Percentiles rank a stretch among this genome's conserved stretches.
phyloP scores from a whole-genome alignment of 92 coral and sea anemone species.

The Porites cylindrica region DNA sequence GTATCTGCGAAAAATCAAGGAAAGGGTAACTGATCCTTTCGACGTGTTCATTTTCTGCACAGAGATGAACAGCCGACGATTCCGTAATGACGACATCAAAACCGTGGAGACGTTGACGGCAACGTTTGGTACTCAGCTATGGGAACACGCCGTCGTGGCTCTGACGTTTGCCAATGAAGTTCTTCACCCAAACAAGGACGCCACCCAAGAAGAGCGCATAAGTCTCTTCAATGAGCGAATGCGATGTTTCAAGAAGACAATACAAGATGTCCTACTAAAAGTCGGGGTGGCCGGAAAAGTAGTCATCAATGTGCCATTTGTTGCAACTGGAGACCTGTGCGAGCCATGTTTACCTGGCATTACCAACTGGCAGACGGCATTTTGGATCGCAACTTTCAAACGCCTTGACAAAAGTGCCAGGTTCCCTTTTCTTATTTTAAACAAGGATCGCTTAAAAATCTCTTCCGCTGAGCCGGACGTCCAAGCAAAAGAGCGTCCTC shows the following conservation, averaged over 20 bases:
- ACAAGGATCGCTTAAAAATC: constrained; percentile 16
- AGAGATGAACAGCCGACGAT: constrained; percentile 32
- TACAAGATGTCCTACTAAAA: constrained; percentile 1
- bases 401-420: constrained; percentile 20
- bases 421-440: constrained; percentile 30
- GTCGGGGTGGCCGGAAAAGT: constrained; percentile 13
- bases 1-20: constrained; percentile 28
- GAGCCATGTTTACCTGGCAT: constrained; percentile 45
- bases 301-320: constrained; percentile 41
- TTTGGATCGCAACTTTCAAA: constrained; percentile 58
- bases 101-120: constrained; percentile 29
- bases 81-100: constrained; percentile 44
- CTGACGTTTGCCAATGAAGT: constrained; percentile 54
- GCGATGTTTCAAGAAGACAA: constrained; percentile 7
- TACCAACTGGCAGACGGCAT: constrained; percentile 43
- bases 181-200: constrained; percentile 9
- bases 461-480: constrained; percentile 2
- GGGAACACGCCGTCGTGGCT: constrained; percentile 39
- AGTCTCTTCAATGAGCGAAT: constrained; percentile 6
- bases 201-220: neutral
- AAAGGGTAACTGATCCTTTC: neutral
- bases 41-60: constrained; percentile 44
- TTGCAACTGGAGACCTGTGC: constrained; percentile 44
- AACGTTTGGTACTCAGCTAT: neutral
- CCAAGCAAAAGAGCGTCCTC: neutral